Evolutionary conservation across 2,797 vertebrate species (phyloP), one percentile per base, ranked within the genome.

Genomic region (Gastrophryne carolinensis): DNA sequence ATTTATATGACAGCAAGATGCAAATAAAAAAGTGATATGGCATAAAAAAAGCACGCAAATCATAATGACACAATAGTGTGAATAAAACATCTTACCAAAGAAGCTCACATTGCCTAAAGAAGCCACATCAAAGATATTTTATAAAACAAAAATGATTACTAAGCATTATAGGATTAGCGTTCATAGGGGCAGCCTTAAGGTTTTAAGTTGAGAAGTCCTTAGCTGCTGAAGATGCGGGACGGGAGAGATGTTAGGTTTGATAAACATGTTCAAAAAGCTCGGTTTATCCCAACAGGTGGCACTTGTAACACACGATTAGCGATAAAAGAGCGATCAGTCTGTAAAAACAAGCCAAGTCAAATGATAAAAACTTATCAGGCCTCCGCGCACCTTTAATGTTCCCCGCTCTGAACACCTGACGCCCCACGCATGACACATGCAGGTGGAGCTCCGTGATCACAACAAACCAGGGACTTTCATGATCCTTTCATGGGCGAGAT

Each of bases 101-200:
- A 82, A 79, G 67, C 84, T 83, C 72, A 75, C 79, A 80, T 79
- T 24, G 41, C 54, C 52, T 53, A 79, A 81, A 79, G 73, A 58
- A 66, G 79, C 87, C 87, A 92, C 91, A 92, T 93, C 91, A 94
- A 92, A 90, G 88, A 64, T 73, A 50, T 21, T 81, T 85, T 80
- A 79, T 81, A 80, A 86, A 89, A 82, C 79, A 84, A 85, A 73
- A 76, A 79, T 80, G 79, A 82, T 73, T 79, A 79, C 61, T 72
- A 77, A 84, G 73, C 79, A 80, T 79, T 70, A 53, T 62, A 81
- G 84, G 81, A 82, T 82, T 83, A 69, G 32, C 50, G 80, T 29
- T 82, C 82, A 81, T 71, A 81, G 80, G 79, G 60, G 71, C 78
- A 60, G 82, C 79, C 79, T 78, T 29, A 58, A 84, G 81, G 54